Conservation (phyloP, 2,888 invertebrate genomes). For the Cantharis nigra region DNA sequence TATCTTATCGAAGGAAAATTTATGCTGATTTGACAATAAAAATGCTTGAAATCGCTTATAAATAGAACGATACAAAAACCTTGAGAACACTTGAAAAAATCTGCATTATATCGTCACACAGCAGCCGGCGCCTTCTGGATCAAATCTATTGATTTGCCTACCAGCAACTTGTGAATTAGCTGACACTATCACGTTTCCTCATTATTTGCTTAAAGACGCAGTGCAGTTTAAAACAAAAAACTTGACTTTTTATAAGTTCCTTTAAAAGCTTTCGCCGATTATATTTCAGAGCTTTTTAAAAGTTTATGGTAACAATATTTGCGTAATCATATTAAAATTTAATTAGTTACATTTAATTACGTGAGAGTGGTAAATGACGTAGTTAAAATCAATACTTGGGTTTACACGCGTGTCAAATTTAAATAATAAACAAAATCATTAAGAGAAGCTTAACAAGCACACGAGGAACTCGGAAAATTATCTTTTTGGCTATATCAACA, state of each 20-base stretch:
- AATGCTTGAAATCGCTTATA: not conserved
- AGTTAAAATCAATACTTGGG: not conserved
- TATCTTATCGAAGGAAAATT: not conserved
- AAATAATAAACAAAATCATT: not conserved
- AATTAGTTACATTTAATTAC: not conserved
- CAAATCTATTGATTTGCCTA: constrained; percentile 25
- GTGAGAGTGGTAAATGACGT: not conserved
- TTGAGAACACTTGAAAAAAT: constrained; percentile 7
- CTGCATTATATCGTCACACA: constrained; percentile 26
- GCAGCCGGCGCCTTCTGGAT: constrained; percentile 25
- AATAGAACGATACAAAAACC: not conserved
- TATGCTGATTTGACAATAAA: not conserved
- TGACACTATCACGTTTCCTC: constrained; percentile 21
- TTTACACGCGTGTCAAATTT: not conserved
- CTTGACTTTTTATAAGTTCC: not conserved
- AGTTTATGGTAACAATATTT: not conserved
- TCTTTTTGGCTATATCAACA: not conserved
- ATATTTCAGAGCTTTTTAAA: not conserved
- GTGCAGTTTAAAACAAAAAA: not conserved
- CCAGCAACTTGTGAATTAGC: constrained; percentile 18
- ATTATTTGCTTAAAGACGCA: constrained; percentile 2
- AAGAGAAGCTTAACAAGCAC: not conserved
- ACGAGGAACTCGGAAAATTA: not conserved
- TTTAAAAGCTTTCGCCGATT: not conserved
- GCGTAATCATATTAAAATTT: not conserved